Evolutionary conservation across 2,888 invertebrate species (phyloP).

Genomic region (Psylliodes chrysocephalus): DNA sequence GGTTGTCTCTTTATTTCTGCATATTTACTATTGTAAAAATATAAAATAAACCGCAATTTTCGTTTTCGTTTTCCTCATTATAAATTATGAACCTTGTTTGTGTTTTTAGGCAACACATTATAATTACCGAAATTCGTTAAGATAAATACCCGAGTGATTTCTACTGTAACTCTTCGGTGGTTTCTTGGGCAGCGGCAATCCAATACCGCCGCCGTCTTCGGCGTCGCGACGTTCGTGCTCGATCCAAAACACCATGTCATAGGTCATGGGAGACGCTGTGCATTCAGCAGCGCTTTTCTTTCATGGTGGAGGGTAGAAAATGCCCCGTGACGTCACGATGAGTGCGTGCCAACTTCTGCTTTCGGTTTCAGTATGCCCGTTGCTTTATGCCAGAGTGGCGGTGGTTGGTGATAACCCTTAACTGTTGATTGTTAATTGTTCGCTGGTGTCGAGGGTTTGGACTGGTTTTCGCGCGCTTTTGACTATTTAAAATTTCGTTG

Average conservation of each 20-base stretch:
- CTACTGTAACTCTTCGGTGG: no score
- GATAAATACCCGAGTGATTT: no score
- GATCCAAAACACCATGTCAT: neutral
- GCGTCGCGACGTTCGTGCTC: neutral
- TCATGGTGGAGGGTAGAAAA: slow-evolving; percentile 28
- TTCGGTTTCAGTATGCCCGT: slow-evolving; percentile 50
- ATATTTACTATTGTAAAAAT: no score
- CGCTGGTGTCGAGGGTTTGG: neutral
- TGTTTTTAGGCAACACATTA: no score
- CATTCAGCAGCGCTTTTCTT: neutral
- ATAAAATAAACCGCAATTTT: no score
- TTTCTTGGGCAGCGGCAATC: no score
- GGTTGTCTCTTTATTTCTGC: no score
- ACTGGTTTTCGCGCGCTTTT: slow-evolving; percentile 20
- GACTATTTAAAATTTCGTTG: neutral
- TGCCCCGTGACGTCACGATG: slow-evolving; percentile 45
- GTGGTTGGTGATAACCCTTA: slow-evolving; percentile 19
- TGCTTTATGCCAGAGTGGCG: slow-evolving; percentile 41
- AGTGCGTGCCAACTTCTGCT: slow-evolving; percentile 37
- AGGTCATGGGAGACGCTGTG: slow-evolving; percentile 8
- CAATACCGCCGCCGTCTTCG: no score
- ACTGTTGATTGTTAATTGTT: slow-evolving; percentile 20
- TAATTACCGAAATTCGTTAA: no score
- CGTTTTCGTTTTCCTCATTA: no score
- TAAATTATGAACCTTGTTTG: no score